Evolutionary conservation across 1,140 invertebrate species (phyloP).

Genomic region (Megalopta genalis): DNA sequence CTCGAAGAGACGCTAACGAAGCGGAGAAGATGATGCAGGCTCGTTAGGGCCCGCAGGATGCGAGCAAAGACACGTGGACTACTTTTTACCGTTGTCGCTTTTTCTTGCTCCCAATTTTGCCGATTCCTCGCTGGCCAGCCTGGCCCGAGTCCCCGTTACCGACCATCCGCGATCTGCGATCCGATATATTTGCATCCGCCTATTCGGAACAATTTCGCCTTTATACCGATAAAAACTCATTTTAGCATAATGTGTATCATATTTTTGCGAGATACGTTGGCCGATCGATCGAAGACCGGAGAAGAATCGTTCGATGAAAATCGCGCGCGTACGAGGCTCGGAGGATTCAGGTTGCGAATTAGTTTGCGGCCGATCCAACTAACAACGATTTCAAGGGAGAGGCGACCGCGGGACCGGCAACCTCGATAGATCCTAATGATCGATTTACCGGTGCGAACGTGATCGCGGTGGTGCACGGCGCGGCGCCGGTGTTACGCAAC

Average conservation of each 20-base stretch:
- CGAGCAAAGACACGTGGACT: conserved; percentile 43
- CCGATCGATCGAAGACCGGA: too few species aligned
- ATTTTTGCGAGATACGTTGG: too few species aligned
- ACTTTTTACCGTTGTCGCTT: conserved; percentile 68
- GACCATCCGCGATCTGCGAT: conserved; percentile 49
- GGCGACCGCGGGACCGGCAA: conserved; percentile 13
- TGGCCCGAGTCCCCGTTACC: conserved; percentile 59
- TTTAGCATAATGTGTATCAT: too few species aligned
- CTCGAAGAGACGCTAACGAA: neutral
- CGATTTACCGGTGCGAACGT: conserved; percentile 22
- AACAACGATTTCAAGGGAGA: conserved; percentile 24
- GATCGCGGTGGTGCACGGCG: neutral
- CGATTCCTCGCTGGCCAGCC: conserved; percentile 6
- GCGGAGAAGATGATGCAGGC: conserved; percentile 1
- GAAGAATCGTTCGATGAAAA: too few species aligned
- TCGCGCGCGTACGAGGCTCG: too few species aligned
- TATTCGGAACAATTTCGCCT: conserved; percentile 25
- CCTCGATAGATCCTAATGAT: conserved; percentile 41
- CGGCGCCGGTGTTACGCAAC: conserved; percentile 45
- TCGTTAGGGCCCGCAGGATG: neutral
- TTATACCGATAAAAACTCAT: too few species aligned
- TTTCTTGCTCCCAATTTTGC: conserved; percentile 62
- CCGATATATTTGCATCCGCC: conserved; percentile 40
- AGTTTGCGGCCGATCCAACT: too few species aligned
- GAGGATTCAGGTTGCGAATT: too few species aligned